A percentile compares a stretch with the other conserved stretches of the same genome.
phyloP scores from a whole-genome alignment of 2,113 vertebrate species.

The Sturnus vulgaris region DNA sequence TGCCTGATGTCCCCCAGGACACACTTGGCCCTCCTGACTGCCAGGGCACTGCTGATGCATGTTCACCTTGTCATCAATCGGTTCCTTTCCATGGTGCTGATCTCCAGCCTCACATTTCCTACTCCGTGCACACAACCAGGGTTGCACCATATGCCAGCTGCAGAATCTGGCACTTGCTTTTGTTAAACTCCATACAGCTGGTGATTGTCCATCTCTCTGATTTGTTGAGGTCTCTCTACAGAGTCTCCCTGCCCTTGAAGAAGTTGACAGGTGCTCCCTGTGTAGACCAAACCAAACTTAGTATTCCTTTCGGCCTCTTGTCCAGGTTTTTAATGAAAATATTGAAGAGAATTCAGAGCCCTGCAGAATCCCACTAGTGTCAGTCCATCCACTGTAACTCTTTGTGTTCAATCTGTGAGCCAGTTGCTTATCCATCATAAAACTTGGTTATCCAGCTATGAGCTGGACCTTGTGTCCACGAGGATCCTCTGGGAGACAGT shows the following conservation, averaged over 20 bases:
- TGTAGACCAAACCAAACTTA: too few relatives aligned
- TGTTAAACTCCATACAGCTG: background rate
- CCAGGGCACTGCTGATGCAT: too few relatives aligned
- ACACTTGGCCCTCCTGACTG: background rate
- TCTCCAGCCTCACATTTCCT: background rate
- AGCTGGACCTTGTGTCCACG: background rate
- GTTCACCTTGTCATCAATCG: background rate
- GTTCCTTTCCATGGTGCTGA: rapidly evolving
- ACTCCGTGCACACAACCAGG: background rate
- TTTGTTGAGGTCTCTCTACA: background rate
- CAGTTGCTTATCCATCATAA: background rate
- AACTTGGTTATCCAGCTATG: background rate
- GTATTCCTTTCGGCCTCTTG: background rate
- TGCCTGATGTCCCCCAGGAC: too few relatives aligned
- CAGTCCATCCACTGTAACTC: background rate
- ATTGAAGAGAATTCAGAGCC: background rate
- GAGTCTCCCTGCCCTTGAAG: background rate
- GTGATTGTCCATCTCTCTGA: background rate
- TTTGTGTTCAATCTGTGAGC: too few relatives aligned
- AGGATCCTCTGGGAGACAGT: background rate
- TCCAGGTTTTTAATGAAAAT: background rate
- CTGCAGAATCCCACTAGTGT: too few relatives aligned
- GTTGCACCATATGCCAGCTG: background rate
- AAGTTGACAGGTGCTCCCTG: background rate
- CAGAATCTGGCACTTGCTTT: background rate